Evolutionary conservation across 2,888 invertebrate genomes (phyloP), one percentile per base, ranked within the genome.

Genomic region (Hedychridium roseum): DNA sequence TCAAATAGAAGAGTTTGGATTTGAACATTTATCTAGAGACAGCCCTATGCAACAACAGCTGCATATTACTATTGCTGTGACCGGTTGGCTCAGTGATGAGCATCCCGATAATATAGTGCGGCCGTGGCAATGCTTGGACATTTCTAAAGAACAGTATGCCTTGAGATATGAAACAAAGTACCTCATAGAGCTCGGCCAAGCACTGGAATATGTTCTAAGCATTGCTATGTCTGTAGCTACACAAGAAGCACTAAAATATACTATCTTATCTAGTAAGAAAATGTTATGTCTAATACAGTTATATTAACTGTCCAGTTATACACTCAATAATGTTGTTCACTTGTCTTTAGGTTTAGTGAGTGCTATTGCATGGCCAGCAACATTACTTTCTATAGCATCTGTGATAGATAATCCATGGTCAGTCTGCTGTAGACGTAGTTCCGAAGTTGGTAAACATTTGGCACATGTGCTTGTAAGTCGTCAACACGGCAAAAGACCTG

Each of bases 371-470:
- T 87, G 87, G 87, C 88, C 88, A 4, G 81, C 85, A 9, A 82
- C 85, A 9, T 71, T 88, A 38, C 68, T 88, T 5, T 83, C 84
- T 1, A 76, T 83, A 39, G 82, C 84, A 2, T 80, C 80, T 5
- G 81, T 84, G 1, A 81, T 85, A 47, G 87, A 87, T 72, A 88
- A 88, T 70, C 87, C 87, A 0, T 88, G 87, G 87, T 84, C 85
- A 44, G 86, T 87, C 2, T 86, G 86, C 66, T 81, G 85, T 30
- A 76, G 84, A 26, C 73, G 88, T 34, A 68, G 86, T 14, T 82
- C 82, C 3, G 82, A 84, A 71, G 84, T 84, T 14, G 88, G 88
- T 3, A 82, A 83, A 61, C 84, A 86, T 61, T 76, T 88, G 43
- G 88, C 88, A 1, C 84, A 86, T 49, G 84, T 87, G n/a, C 75